Percentiles rank a stretch among this genome's conserved stretches.
phyloP scores from a whole-genome alignment of 2,113 vertebrate genomes.

The Cynocephalus volans region DNA sequence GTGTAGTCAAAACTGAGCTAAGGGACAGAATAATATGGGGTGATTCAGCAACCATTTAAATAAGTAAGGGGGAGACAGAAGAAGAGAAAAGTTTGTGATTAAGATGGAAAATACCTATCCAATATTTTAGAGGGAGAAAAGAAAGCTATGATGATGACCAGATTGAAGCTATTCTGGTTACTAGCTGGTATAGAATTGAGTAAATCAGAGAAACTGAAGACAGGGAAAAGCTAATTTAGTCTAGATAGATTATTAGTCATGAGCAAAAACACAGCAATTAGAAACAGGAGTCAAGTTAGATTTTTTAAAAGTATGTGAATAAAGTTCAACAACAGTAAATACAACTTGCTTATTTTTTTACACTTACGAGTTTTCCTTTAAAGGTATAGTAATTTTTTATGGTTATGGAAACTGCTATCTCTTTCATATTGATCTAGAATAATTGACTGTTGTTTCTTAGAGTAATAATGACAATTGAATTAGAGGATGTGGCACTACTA shows the following conservation, averaged over 20 bases:
- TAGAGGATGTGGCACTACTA: neutral
- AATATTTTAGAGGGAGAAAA: neutral
- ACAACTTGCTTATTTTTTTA: neutral
- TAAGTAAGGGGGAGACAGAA: neutral
- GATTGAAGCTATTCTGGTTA: neutral
- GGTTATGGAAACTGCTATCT: neutral
- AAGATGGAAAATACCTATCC: neutral
- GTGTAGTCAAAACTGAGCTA: neutral
- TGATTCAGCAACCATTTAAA: neutral
- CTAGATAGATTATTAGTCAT: neutral
- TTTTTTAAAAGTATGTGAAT: neutral
- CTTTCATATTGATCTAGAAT: neutral
- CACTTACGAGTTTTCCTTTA: neutral
- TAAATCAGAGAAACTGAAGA: neutral
- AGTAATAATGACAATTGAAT: neutral
- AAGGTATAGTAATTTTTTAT: neutral
- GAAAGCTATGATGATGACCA: neutral
- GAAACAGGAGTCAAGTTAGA: neutral
- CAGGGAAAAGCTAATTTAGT: neutral
- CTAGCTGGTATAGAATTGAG: neutral
- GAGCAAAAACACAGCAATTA: neutral
- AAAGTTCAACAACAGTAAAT: neutral
- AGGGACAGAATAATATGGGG: neutral
- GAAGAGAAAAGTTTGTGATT: neutral
- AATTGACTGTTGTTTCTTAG: neutral